Percentiles rank a stretch among this genome's conserved stretches.
These are phyloP conservation scores for Cheirogaleus major DNA, from an alignment of 2,797 vertebrate species.

Conservation along the genomic window DNA sequence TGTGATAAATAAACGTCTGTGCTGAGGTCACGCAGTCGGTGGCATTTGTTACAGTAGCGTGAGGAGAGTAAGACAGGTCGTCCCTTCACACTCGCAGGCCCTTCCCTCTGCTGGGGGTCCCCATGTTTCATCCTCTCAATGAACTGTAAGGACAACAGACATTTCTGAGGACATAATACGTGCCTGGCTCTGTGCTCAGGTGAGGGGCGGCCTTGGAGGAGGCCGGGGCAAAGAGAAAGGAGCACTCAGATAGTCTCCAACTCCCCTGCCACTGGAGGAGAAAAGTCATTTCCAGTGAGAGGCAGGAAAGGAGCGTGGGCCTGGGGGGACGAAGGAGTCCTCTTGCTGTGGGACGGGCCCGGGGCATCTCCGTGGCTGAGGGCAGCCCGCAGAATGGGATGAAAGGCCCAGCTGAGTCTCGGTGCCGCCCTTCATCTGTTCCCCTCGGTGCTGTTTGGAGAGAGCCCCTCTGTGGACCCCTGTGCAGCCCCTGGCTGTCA, in stretches of 20 bases:
- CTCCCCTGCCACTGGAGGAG: not conserved
- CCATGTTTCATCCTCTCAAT: not conserved
- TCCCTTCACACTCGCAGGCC: not conserved
- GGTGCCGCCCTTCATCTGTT: not conserved
- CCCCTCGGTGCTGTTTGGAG: not conserved
- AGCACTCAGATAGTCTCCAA: not conserved
- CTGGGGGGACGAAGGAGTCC: not conserved
- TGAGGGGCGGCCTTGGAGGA: not conserved
- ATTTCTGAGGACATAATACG: not conserved
- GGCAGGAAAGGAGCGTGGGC: not conserved
- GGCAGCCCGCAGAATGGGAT: not conserved
- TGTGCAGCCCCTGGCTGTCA: not conserved
- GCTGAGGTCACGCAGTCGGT: not conserved
- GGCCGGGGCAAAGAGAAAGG: not conserved
- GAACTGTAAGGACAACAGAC: not conserved
- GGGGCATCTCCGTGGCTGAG: not conserved
- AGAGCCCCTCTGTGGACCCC: not conserved
- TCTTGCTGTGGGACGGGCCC: not conserved
- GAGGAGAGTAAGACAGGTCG: not conserved
- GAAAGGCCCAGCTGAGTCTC: not conserved
- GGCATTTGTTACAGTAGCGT: not conserved
- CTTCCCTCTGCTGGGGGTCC: not conserved
- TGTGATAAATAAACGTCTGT: not conserved
- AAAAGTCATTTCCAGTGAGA: not conserved
- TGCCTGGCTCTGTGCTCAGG: not conserved